Percentiles rank a stretch among this genome's conserved stretches.
Conservation (phyloP, 2,888 invertebrate genomes). For the Chrysodeixis includens region DNA sequence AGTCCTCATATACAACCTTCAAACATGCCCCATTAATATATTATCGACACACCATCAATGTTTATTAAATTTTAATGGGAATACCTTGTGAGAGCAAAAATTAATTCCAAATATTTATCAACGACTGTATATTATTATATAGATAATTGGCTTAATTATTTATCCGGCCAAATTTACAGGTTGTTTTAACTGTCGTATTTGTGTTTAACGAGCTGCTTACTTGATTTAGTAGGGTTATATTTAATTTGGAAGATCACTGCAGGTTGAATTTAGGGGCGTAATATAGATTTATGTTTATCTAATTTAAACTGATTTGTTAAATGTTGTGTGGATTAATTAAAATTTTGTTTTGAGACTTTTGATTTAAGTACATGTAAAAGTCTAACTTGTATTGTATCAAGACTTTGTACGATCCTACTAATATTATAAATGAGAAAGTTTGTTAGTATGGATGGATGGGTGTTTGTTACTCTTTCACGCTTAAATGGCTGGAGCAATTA, state of each 20-base stretch:
- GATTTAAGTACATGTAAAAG: no score
- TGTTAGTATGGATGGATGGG: no score
- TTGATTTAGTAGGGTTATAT: conserved; percentile 61
- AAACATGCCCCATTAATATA: no score
- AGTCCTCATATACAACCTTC: no score
- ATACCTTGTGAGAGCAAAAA: not conserved
- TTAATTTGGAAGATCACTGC: conserved; percentile 57
- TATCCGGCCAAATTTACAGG: conserved; percentile 56
- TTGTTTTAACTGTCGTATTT: conserved; percentile 62
- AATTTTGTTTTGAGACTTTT: not conserved
- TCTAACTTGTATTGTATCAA: no score
- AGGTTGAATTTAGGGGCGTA: conserved; percentile 40
- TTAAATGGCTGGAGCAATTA: no score
- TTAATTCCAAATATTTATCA: conserved; percentile 24
- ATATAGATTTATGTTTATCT: conserved; percentile 41
- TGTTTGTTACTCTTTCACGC: no score
- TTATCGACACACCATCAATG: not conserved
- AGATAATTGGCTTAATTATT: conserved; percentile 31
- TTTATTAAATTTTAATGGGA: not conserved
- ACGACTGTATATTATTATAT: not conserved
- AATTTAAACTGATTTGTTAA: conserved; percentile 48
- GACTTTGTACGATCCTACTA: no score
- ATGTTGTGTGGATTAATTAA: conserved; percentile 11
- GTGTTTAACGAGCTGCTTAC: conserved; percentile 47
- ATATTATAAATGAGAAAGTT: no score